These are phyloP conservation scores for Pseudococcus longispinus DNA, from an alignment of 2,888 invertebrate species.

Conservation along the genomic window DNA sequence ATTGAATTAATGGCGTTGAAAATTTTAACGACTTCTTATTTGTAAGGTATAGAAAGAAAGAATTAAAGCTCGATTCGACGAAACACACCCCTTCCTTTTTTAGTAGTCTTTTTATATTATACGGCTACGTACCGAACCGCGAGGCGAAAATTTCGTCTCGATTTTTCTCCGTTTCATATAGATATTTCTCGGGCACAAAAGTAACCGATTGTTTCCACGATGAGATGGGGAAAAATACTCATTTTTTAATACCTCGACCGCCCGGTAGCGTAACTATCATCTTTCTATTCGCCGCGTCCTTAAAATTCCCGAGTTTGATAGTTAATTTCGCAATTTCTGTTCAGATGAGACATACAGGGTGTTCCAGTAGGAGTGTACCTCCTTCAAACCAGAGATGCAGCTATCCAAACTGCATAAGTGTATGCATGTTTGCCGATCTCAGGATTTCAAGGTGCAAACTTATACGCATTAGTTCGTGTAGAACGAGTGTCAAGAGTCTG, in stretches of 20 bases:
- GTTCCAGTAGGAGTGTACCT: too few relatives aligned
- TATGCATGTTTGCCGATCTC: too few relatives aligned
- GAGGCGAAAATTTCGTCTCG: not conserved
- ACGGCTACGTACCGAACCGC: not conserved
- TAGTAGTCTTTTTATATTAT: slow-evolving; percentile 11
- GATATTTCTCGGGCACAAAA: not conserved
- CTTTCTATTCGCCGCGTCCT: not conserved
- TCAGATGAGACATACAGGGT: too few relatives aligned
- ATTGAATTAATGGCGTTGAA: slow-evolving; percentile 55
- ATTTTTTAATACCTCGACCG: not conserved
- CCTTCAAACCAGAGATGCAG: too few relatives aligned
- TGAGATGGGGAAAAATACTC: not conserved
- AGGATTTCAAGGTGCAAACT: too few relatives aligned
- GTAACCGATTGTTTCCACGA: slow-evolving; percentile 22
- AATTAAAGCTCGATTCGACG: slow-evolving; percentile 37
- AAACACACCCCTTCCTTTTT: slow-evolving; percentile 17
- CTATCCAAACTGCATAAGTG: too few relatives aligned
- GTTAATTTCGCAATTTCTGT: too few relatives aligned
- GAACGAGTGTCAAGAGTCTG: too few relatives aligned
- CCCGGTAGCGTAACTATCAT: not conserved
- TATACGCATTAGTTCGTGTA: too few relatives aligned
- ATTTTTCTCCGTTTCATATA: not conserved
- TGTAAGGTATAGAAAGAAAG: slow-evolving; percentile 45
- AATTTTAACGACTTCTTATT: slow-evolving; percentile 54
- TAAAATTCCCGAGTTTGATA: too few relatives aligned